phyloP scores from a whole-genome alignment of 2,888 invertebrate species.

The Athalia cordata region DNA sequence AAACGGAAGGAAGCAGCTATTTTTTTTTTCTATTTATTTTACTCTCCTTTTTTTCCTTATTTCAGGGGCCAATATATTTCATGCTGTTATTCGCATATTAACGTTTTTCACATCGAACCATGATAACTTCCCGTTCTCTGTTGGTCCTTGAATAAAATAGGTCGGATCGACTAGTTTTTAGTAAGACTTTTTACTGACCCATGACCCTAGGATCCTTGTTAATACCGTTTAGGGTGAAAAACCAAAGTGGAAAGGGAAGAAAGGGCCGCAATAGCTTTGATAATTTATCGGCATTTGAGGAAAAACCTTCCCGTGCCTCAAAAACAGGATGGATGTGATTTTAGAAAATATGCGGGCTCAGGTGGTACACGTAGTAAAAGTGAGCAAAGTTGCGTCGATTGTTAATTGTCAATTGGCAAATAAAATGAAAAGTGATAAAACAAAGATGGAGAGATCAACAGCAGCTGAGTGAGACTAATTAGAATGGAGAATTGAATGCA shows the following conservation, averaged over 20 bases:
- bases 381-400: background rate
- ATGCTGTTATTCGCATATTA: slow-evolving; percentile 31
- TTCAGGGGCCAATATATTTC: slow-evolving; percentile 23
- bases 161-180: slow-evolving; percentile 15
- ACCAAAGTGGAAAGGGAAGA: background rate
- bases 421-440: background rate
- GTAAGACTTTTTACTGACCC: background rate
- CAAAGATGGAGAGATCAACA: slow-evolving; percentile 4
- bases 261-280: slow-evolving; percentile 18
- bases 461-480: slow-evolving; percentile 1
- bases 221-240: slow-evolving; percentile 35
- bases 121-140: slow-evolving; percentile 18
- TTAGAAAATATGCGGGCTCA: background rate
- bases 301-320: background rate
- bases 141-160: slow-evolving; percentile 26
- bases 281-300: slow-evolving; percentile 16
- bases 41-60: background rate
- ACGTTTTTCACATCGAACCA: slow-evolving; percentile 17
- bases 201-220: slow-evolving; percentile 32
- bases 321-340: slow-evolving; percentile 3
- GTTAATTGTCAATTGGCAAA: slow-evolving; percentile 1
- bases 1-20: slow-evolving; percentile 7
- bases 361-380: background rate
- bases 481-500: slow-evolving; percentile 18
- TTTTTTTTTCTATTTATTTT: background rate